phyloP scores from a whole-genome alignment of 1,140 invertebrate genomes.

The Papilio polytes region DNA sequence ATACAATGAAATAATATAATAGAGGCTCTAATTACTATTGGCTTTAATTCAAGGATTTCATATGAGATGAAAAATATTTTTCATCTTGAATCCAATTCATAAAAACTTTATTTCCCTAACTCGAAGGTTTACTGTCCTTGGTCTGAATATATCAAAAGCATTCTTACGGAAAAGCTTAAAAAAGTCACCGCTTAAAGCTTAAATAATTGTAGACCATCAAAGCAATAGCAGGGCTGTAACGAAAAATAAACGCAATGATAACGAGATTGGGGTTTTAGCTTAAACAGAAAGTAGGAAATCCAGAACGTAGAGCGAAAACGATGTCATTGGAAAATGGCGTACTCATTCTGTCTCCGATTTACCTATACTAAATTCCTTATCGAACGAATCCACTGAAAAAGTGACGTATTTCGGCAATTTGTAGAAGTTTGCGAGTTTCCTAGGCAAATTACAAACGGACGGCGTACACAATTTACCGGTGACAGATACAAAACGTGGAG shows the following conservation, averaged over 20 bases:
- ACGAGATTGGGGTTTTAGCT: slow-evolving; percentile 25
- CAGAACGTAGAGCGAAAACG: neutral
- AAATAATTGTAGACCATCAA: neutral
- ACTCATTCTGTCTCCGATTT: neutral
- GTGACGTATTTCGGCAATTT: neutral
- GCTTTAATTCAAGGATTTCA: neutral
- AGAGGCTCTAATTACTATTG: neutral
- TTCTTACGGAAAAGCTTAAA: neutral
- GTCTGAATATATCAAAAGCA: neutral
- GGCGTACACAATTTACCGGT: neutral
- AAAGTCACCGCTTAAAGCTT: neutral
- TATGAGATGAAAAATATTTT: neutral
- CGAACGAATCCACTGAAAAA: neutral
- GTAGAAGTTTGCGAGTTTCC: neutral
- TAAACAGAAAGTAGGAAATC: slow-evolving; percentile 7
- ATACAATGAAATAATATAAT: slow-evolving; percentile 40
- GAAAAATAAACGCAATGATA: slow-evolving; percentile 2
- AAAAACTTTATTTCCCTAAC: neutral
- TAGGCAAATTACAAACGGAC: neutral
- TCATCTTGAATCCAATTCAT: neutral
- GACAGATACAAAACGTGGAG: slow-evolving; percentile 41
- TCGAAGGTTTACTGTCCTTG: neutral
- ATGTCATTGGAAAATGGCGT: neutral
- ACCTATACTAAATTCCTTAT: neutral
- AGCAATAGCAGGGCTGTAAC: neutral